Conservation (phyloP, 2,888 invertebrate species). For the Ornithoptera alexandrae region DNA sequence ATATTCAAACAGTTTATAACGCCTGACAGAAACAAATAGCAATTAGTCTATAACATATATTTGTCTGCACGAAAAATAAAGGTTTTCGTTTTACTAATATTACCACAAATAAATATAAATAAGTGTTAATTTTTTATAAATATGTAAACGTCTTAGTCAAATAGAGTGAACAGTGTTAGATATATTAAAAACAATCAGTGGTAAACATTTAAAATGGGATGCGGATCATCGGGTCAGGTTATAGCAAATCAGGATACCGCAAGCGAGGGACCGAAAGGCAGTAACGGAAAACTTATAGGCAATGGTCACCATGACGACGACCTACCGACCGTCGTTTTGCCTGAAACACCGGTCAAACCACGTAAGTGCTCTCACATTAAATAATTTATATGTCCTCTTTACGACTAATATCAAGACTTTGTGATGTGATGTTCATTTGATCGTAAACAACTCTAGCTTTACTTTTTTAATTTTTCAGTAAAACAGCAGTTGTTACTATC, state of each 20-base stretch:
- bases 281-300: slow-evolving; percentile 43
- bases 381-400: not conserved
- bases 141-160: too few relatives aligned
- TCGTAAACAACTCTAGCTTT: too few relatives aligned
- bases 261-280: slow-evolving; percentile 37
- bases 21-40: not conserved
- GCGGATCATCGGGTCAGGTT: slow-evolving; percentile 69
- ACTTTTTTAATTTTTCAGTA: too few relatives aligned
- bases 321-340: slow-evolving; percentile 65
- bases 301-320: slow-evolving; percentile 49
- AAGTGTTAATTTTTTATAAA: too few relatives aligned
- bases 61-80: not conserved
- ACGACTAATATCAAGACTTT: too few relatives aligned
- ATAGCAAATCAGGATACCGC: slow-evolving; percentile 45
- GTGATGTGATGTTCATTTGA: too few relatives aligned
- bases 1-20: not conserved
- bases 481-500: too few relatives aligned
- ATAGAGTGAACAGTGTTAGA: too few relatives aligned
- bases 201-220: slow-evolving; percentile 59
- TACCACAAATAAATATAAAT: too few relatives aligned
- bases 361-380: slow-evolving; percentile 42
- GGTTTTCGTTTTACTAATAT: too few relatives aligned
- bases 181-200: not conserved
- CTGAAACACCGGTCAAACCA: slow-evolving; percentile 70
- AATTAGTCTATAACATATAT: not conserved